Conservation (phyloP, 2,888 invertebrate genomes). For the Adineta ricciae region DNA sequence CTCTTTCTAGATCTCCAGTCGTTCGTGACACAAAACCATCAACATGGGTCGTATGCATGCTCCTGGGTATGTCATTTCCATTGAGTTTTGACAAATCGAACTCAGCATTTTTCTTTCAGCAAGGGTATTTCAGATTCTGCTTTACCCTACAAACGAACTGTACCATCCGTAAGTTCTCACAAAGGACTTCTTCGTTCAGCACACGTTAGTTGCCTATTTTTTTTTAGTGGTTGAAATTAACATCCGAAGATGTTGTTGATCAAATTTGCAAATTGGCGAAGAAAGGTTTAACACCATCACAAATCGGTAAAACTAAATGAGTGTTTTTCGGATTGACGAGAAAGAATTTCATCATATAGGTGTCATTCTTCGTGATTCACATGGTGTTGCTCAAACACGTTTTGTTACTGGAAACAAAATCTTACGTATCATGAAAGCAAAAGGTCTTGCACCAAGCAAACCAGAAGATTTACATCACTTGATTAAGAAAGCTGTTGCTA, state of each 20-base stretch:
- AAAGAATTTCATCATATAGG: constrained; percentile 56
- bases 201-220: not conserved
- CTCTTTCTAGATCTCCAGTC: not conserved
- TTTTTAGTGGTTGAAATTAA: constrained; percentile 78
- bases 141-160: constrained; percentile 89
- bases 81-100: not conserved
- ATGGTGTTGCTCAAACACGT: constrained; percentile 96
- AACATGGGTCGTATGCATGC: constrained; percentile 23
- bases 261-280: constrained; percentile 94
- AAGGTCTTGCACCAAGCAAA: constrained; percentile 90
- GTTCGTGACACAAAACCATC: not conserved
- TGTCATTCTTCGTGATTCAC: constrained; percentile 93
- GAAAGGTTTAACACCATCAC: constrained; percentile 95
- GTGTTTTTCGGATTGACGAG: constrained; percentile 40
- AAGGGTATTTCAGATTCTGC: constrained; percentile 99
- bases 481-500: constrained; percentile 97
- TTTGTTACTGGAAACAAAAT: constrained; percentile 98
- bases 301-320: constrained; percentile 67
- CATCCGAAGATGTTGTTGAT: constrained; percentile 91
- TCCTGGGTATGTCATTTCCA: not conserved
- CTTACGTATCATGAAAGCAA: constrained; percentile 87
- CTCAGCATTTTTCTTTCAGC: constrained; percentile 59
- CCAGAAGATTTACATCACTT: constrained; percentile 96
- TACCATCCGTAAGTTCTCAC: constrained; percentile 63
- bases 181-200: too few species aligned